Base-by-base conservation (phyloP, 2,888 invertebrate species). In the Diarsia dahlii region DNA sequence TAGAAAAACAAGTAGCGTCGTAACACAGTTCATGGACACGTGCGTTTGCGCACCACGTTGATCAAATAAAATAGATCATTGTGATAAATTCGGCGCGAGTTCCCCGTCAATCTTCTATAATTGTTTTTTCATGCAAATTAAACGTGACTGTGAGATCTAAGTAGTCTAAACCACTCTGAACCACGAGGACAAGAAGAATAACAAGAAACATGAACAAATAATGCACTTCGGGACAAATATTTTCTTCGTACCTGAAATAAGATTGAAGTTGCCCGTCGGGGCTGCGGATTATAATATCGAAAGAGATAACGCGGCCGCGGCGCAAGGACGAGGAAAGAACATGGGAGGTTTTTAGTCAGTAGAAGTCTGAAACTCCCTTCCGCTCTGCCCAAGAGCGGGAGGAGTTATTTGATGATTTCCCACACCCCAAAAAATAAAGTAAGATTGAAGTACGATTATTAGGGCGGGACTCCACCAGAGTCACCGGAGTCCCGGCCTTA, bases 1-100 rank as follows among this genome's bases (percentile, higher is more conserved):
- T 65, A 75, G 58, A 82, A 76, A 78, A 85, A 84, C 73, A 76
- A 72, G 74, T 73, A 64, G 46, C 46, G 65, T 60, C 68, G 28
- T 62, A 52, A 71, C 48, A 13, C 74, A 71, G 86, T 85, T 84
- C 86, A 84, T 50, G 86, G 86, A 74, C 83, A 15, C 67, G 46
- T 28, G 69, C 73, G 78, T 56, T n/a, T 66, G 74, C 79, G 71
- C 83, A 66, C 39, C 58, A 65, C 28, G 68, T 64, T 52, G 56
- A 64, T 63, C 12, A 72, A 82, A 85, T 76, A 74, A 81, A 85
- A 79, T 74, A 74, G 69, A 82, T 76, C 46, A 71, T 71, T 74
- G 60, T 84, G 62, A 82, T 84, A 67, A 85, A 71, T 85, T 48
- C 48, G 12, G 50, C 56, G 28, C 46, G 23, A 60, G 18, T 60